Conservation (phyloP, 2,113 vertebrate genomes). For the Ageneiosus marmoratus region DNA sequence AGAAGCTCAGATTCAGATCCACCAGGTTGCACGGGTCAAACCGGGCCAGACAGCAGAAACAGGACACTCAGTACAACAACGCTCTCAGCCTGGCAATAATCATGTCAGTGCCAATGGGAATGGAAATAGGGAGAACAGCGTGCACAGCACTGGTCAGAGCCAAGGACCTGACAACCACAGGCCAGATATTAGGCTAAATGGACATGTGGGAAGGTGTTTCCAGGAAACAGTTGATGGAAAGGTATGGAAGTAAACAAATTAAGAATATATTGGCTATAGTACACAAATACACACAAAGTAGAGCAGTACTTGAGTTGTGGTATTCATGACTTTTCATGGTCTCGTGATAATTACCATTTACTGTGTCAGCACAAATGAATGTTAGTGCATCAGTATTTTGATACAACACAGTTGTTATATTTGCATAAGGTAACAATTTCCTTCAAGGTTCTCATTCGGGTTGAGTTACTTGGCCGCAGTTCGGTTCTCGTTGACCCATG, state of each 20-base stretch:
- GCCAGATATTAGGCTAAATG: slow-evolving; percentile 59
- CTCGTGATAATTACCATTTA: not conserved
- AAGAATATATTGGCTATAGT: not conserved
- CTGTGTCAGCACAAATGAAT: not conserved
- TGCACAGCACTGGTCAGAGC: slow-evolving; percentile 57
- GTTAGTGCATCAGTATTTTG: not conserved
- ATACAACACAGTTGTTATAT: slow-evolving; percentile 10
- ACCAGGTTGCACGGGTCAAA: slow-evolving; percentile 77
- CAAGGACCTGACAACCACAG: slow-evolving; percentile 26
- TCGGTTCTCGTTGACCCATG: not conserved
- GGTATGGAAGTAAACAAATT: slow-evolving; percentile 70
- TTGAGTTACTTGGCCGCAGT: slow-evolving; percentile 4
- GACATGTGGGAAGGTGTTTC: slow-evolving; percentile 85
- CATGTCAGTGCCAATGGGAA: slow-evolving; percentile 43
- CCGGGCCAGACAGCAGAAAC: slow-evolving; percentile 69
- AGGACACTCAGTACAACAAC: slow-evolving; percentile 77
- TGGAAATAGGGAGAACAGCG: not conserved
- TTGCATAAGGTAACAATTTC: slow-evolving; percentile 18
- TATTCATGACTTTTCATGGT: not conserved
- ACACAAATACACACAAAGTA: not conserved
- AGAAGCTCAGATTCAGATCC: slow-evolving; percentile 73
- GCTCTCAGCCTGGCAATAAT: slow-evolving; percentile 67
- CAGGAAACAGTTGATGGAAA: slow-evolving; percentile 83
- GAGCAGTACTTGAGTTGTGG: not conserved
- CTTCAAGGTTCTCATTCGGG: slow-evolving; percentile 2